Conservation (phyloP, 2,113 vertebrate genomes). For the Carassius carassius region DNA sequence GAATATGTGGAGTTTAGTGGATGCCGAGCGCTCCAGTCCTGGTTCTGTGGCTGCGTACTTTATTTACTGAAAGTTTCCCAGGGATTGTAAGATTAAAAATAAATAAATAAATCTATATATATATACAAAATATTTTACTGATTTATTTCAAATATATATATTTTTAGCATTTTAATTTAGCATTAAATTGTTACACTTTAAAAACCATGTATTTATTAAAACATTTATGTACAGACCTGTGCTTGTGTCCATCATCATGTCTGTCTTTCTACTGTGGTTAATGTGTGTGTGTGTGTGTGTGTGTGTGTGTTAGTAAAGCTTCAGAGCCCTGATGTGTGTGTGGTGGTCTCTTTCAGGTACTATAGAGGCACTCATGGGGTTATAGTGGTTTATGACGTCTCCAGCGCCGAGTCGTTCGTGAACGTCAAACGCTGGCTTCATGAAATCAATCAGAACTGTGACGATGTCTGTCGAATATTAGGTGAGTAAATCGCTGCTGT, state of each 20-base stretch:
- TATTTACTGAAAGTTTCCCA: no score
- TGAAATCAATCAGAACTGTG: conserved; percentile 99
- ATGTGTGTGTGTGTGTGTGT: no score
- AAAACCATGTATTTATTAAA: no score
- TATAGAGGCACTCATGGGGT: conserved; percentile 97
- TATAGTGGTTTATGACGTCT: conserved; percentile 98
- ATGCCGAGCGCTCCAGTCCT: no score
- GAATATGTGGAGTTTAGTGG: not conserved
- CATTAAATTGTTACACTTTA: no score
- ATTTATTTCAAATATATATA: not conserved
- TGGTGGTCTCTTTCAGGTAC: conserved; percentile 80
- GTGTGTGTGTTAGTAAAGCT: not conserved
- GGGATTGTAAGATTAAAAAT: no score
- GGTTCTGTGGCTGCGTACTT: no score
- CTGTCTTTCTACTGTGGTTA: no score
- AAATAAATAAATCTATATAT: no score
- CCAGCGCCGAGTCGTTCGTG: conserved; percentile 97
- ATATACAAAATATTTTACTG: not conserved
- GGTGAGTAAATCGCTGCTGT: conserved; percentile 71
- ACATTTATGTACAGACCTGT: no score
- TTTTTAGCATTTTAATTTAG: not conserved
- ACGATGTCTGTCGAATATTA: conserved; percentile 98
- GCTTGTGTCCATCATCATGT: not conserved
- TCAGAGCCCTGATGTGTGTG: not conserved
- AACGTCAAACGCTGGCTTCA: conserved; percentile 99